Evolutionary conservation across 2,888 invertebrate genomes (phyloP).

Genomic region (Polylopha cassiicola): DNA sequence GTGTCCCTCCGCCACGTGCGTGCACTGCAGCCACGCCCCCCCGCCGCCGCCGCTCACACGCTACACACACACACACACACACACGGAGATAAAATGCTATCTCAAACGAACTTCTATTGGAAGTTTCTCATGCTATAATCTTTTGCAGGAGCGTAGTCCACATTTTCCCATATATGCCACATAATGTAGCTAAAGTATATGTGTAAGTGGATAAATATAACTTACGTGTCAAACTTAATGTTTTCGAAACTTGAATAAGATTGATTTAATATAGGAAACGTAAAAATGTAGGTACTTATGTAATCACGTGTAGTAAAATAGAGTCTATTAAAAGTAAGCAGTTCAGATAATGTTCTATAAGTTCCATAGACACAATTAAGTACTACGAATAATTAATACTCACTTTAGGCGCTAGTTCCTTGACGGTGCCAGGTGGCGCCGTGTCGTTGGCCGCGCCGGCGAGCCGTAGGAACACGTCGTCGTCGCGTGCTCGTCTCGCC

Average conservation of each 20-base stretch:
- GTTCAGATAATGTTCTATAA: neutral
- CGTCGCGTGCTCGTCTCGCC: constrained; percentile 79
- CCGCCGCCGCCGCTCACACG: constrained; percentile 33
- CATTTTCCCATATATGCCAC: too few relatives aligned
- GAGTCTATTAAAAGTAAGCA: neutral
- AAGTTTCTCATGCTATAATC: too few relatives aligned
- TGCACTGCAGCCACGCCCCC: constrained; percentile 81
- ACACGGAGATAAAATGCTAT: too few relatives aligned
- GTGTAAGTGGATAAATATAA: too few relatives aligned
- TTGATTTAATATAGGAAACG: too few relatives aligned
- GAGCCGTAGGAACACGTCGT: constrained; percentile 87
- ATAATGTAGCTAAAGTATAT: too few relatives aligned
- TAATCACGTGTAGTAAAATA: too few relatives aligned
- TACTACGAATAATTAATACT: constrained; percentile 5
- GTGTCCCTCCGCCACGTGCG: constrained; percentile 90
- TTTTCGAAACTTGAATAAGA: too few relatives aligned
- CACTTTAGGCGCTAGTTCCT: constrained; percentile 77
- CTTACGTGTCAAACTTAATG: too few relatives aligned
- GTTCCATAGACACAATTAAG: neutral
- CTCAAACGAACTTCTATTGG: too few relatives aligned
- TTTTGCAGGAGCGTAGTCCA: too few relatives aligned
- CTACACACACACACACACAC: constrained; percentile 22
- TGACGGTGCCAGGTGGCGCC: constrained; percentile 72
- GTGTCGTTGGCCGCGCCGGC: constrained; percentile 66
- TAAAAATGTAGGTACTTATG: too few relatives aligned